Base-by-base conservation (phyloP, 2,797 vertebrate species). In the Momotus momota region DNA sequence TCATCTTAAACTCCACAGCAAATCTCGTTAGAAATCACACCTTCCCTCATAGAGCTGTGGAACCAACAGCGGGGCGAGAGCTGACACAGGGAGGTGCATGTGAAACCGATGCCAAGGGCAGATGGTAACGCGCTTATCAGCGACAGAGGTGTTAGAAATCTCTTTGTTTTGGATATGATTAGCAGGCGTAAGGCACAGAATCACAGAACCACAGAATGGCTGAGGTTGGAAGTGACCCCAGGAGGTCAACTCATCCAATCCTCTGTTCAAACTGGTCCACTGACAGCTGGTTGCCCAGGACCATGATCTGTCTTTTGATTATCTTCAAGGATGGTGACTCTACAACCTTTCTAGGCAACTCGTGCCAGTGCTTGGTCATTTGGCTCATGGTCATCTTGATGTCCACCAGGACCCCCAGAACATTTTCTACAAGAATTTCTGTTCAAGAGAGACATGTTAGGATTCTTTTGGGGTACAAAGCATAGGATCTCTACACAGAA, bases 361-460 rank as follows among this genome's bases (percentile, higher is more conserved):
- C n/a, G 27, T 41, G 54, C 26, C 52, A 61, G 40, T 3, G 19
- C 17, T 55, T 9, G 0, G 35, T n/a, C 55, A n/a, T 21, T 43
- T 64, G 45, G 23, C 31, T 80, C n/a, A 41, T 0, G 0, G 35
- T 55, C 35, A 81, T 1, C n/a, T 35, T 77, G 46, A 61, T 20
- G 41, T 18, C 45, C 27, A 84, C 1, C 52, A 88, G 46, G 49
- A 81, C 5, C 4, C 11, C 3, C 45, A 43, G n/a, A 49, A 29
- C 26, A 29, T 92, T 51, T 48, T 71, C 49, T 27, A 27, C 25
- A 81, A 31, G 60, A 41, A 40, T 6, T 0, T 25, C 48, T 62
- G 2, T 35, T 77, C 40, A 25, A 60, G 27, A 71, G 14, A 52
- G 35, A n/a, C 0, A 0, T 0, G 8, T 35, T 35, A 55, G 40